Evolutionary conservation across 2,113 vertebrate genomes (phyloP).

Genomic region (Panthera uncia): DNA sequence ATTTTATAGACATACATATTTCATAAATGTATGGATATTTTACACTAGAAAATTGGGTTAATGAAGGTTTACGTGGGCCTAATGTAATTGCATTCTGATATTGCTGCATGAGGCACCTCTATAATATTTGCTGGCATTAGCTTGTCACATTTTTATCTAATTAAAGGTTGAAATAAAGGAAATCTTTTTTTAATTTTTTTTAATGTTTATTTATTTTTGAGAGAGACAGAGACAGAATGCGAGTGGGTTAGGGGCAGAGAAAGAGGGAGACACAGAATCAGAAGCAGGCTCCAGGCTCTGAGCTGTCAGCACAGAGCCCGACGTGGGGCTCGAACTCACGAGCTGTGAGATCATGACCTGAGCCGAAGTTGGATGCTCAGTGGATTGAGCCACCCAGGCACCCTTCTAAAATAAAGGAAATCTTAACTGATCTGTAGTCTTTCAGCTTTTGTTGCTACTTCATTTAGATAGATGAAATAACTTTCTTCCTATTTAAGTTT

Average conservation of each 20-base stretch:
- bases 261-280: no score
- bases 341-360: no score
- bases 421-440: background rate
- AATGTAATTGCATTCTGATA: background rate
- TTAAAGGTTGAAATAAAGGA: background rate
- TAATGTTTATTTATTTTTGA: no score
- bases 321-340: no score
- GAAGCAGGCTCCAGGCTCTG: no score
- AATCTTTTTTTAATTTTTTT: background rate
- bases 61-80: background rate
- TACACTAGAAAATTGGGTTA: background rate
- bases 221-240: no score
- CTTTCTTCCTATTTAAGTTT: conserved; percentile 17
- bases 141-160: background rate
- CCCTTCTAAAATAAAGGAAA: background rate
- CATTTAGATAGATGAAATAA: background rate
- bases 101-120: background rate
- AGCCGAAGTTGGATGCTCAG: no score
- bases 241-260: no score
- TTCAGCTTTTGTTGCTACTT: background rate
- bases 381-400: no score
- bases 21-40: background rate
- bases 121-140: background rate
- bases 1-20: background rate
- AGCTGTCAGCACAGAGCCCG: no score